These are phyloP conservation scores for Eristalis pertinax DNA, from an alignment of 2,888 invertebrate species.

Conservation along the genomic window DNA sequence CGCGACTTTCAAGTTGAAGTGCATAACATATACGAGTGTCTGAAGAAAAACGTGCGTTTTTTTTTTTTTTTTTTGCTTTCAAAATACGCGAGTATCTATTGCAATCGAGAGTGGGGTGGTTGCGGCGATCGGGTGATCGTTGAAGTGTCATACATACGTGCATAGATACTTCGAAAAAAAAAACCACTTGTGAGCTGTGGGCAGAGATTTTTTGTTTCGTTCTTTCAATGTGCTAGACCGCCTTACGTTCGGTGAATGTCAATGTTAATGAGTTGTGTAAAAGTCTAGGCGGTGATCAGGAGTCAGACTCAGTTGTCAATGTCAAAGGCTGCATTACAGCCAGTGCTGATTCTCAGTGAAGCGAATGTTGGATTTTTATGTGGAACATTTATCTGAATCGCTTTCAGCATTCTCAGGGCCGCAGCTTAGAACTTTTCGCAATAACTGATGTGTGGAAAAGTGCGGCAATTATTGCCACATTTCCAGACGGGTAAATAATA, in stretches of 20 bases:
- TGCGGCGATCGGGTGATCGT: conserved; percentile 40
- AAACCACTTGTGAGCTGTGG: not conserved
- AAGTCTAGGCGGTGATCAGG: not conserved
- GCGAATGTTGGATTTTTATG: not conserved
- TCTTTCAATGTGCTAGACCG: not conserved
- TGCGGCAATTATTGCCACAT: not conserved
- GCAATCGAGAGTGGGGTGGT: conserved; percentile 13
- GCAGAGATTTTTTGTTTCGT: not conserved
- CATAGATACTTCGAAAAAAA: not conserved
- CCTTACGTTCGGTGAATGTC: conserved; percentile 30
- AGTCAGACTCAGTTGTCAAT: not conserved
- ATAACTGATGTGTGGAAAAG: not conserved
- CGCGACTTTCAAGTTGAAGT: conserved; percentile 18
- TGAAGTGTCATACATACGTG: not conserved
- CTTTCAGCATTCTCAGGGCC: not conserved
- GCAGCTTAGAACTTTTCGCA: not conserved
- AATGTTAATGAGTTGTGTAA: conserved; percentile 37
- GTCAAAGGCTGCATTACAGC: not conserved
- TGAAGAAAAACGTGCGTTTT: conserved; percentile 4
- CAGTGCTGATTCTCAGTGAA: not conserved
- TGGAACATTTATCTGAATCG: not conserved
- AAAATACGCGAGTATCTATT: not conserved
- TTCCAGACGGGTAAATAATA: not conserved
- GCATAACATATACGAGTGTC: not conserved
- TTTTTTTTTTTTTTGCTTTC: not conserved